Percentiles rank a stretch among this genome's conserved stretches.
Conservation (phyloP, 2,797 vertebrate genomes). For the Zenarchopterus dispar region DNA sequence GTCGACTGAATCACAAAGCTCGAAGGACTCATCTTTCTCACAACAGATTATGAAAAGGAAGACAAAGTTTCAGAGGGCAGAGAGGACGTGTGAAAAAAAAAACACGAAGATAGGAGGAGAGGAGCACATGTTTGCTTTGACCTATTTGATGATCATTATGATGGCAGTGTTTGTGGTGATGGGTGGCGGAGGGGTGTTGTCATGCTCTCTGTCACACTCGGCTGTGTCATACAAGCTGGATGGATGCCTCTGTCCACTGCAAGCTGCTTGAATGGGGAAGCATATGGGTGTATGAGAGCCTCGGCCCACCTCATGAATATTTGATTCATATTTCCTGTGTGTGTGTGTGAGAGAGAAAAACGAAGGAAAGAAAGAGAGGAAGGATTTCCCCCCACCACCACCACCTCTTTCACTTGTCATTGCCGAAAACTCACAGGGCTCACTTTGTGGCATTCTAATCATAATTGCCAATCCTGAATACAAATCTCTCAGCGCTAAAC, state of each 20-base stretch:
- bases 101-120: neutral
- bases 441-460: slow-evolving; percentile 81
- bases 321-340: slow-evolving; percentile 84
- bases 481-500: slow-evolving; percentile 77
- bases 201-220: slow-evolving; percentile 67
- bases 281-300: slow-evolving; percentile 83
- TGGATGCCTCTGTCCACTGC: slow-evolving; percentile 75
- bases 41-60: slow-evolving; percentile 74
- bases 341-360: slow-evolving; percentile 32
- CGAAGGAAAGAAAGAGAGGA: slow-evolving; percentile 33
- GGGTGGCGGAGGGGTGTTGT: slow-evolving; percentile 61
- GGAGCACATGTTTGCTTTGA: slow-evolving; percentile 35
- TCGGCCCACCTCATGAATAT: slow-evolving; percentile 85
- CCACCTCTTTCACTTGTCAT: slow-evolving; percentile 64
- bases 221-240: slow-evolving; percentile 68
- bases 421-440: slow-evolving; percentile 78
- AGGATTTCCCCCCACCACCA: slow-evolving; percentile 31
- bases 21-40: slow-evolving; percentile 74
- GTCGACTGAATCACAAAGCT: slow-evolving; percentile 75
- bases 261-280: slow-evolving; percentile 82
- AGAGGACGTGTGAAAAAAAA: slow-evolving; percentile 29
- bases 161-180: slow-evolving; percentile 45
- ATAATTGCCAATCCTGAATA: slow-evolving; percentile 80
- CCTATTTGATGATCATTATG: slow-evolving; percentile 52
- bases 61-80: slow-evolving; percentile 65